phyloP scores from a whole-genome alignment of 2,113 vertebrate genomes.

The Leptosomus discolor region DNA sequence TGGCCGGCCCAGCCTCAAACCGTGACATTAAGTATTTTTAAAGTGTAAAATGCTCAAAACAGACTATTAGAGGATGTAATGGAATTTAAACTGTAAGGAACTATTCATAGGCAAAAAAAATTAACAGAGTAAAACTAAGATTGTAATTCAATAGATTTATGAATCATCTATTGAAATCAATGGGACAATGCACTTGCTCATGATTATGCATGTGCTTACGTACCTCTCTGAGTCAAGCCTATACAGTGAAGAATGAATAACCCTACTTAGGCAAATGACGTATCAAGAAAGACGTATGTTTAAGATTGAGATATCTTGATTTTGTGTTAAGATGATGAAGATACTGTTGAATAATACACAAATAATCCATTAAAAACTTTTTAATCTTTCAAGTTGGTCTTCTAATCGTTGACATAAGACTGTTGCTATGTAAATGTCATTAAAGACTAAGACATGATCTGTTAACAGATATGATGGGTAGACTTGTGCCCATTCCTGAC shows the following conservation, averaged over 20 bases:
- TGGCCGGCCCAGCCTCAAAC: too few species aligned
- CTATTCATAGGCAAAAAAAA: background rate
- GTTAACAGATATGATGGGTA: background rate
- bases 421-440: background rate
- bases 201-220: background rate
- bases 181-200: background rate
- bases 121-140: background rate
- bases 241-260: background rate
- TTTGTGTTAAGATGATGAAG: background rate
- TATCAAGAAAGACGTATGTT: background rate
- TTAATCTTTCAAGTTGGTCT: background rate
- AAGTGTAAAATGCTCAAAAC: background rate
- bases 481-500: background rate
- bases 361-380: background rate
- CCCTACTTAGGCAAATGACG: background rate
- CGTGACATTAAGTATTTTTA: too few species aligned
- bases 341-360: background rate
- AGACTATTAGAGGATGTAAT: background rate
- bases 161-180: conserved; percentile 9
- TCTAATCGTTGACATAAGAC: background rate
- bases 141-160: background rate
- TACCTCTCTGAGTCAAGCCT: conserved; percentile 16
- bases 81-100: background rate
- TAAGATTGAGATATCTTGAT: background rate
- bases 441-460: background rate